These are phyloP conservation scores for Isaurus tuberculatus DNA, from an alignment of 92 coral and sea anemone genomes.

Conservation along the genomic window DNA sequence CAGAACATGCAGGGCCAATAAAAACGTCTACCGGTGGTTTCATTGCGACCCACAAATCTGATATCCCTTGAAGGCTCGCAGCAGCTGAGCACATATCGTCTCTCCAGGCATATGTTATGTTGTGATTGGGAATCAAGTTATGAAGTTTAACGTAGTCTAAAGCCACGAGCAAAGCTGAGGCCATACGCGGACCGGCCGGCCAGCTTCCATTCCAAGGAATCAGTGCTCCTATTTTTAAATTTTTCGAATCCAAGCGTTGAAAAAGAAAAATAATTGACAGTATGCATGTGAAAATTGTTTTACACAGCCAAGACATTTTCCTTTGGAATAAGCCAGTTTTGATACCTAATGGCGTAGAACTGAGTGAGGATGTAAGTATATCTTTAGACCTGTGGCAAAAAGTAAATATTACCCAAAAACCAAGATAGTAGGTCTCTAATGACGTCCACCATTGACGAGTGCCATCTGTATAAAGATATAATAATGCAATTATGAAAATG, in stretches of 20 bases:
- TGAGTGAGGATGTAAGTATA: not conserved
- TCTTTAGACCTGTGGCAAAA: not conserved
- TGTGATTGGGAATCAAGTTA: slow-evolving; percentile 62
- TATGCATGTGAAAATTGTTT: not conserved
- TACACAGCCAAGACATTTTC: not conserved
- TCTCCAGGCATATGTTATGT: slow-evolving; percentile 71
- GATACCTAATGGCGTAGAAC: not conserved
- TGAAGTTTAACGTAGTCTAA: slow-evolving; percentile 51
- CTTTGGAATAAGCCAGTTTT: not conserved
- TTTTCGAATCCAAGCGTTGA: slow-evolving; percentile 14
- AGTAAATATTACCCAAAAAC: not conserved
- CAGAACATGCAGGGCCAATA: slow-evolving; percentile 78
- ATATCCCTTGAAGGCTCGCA: slow-evolving; percentile 60
- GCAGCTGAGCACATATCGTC: slow-evolving; percentile 71
- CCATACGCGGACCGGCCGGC: slow-evolving; percentile 76
- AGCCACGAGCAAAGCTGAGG: slow-evolving; percentile 74
- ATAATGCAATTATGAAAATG: not conserved
- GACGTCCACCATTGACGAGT: not conserved
- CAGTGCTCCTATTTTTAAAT: slow-evolving; percentile 72
- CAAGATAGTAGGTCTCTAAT: not conserved
- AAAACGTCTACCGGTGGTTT: slow-evolving; percentile 66
- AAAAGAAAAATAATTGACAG: not conserved
- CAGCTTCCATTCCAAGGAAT: slow-evolving; percentile 85
- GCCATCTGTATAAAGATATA: not conserved
- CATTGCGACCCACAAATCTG: slow-evolving; percentile 53